Evolutionary conservation across 2,797 vertebrate genomes (phyloP), one percentile per base, ranked within the genome.

Genomic region (Tokudaia muenninki): DNA sequence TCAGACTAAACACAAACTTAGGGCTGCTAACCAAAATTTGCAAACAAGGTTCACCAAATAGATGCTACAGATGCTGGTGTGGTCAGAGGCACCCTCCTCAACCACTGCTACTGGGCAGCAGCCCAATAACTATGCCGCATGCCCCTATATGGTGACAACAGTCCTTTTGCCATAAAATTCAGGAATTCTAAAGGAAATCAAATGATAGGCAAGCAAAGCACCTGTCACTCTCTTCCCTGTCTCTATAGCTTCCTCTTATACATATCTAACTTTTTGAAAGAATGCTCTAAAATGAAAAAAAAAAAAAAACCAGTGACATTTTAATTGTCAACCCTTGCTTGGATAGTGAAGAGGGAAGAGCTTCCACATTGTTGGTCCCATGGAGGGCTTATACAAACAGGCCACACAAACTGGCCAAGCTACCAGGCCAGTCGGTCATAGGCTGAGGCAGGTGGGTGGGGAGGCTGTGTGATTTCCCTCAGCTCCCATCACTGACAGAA

Each of bases 271-370:
- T 89, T 97, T 97, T 79, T 72, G 72, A 94, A 96, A 93, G 83
- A 34, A 97, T 72, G 94, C 52, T 90, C 92, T 75, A 79, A 96
- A 97, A 98, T 1, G 88, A 79, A 1, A 97, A 97, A 91, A 79
- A 1, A 97, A 97, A 91, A 93, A 92, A 89, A 75, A 75, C 29
- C 70, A 74, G 26, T 90, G 47, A 94, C 91, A 59, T 78, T 57
- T 78, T 81, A 97, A 94, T 47, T 90, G 65, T 84, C 79, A 78
- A 41, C 34, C 44, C 50, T 41, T 17, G 90, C 95, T 63, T 97
- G 65, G 90, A 83, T 0, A 91, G 41, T 55, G 24, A 96, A 91
- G 88, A 95, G 50, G 74, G 74, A 26, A 55, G 4, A 79, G 17
- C n/a, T 74, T 37, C 84, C 16, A n/a, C 44, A 81, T 95, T 96